Evolutionary conservation across 2,797 vertebrate genomes (phyloP), one percentile per base, ranked within the genome.

Genomic region (Scleropages formosus): DNA sequence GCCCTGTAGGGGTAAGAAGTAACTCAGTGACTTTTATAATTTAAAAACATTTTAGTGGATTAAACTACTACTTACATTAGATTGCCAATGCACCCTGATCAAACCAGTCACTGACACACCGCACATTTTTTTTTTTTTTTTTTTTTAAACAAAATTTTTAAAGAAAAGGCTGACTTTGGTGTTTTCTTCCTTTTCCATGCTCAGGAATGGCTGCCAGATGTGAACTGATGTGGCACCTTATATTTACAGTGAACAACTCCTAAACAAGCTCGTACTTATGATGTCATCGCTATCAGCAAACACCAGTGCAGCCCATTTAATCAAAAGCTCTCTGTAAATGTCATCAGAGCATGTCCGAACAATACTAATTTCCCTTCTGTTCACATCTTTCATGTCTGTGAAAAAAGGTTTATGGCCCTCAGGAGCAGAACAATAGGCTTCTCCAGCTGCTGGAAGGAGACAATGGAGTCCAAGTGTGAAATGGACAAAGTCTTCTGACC

Each of bases 1-100:
- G 74, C 96, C 95, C 98, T 99, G 90, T 39, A n/a, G 51, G 66
- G 6, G 58, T 70, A 70, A 73, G 65, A n/a, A n/a, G n/a, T n/a
- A n/a, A n/a, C n/a, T n/a, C n/a, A n/a, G n/a, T n/a, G n/a, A n/a
- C n/a, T n/a, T n/a, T n/a, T n/a, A n/a, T n/a, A n/a, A n/a, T n/a
- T 31, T 1, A 27, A 24, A 53, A 44, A 68, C 46, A 69, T 10
- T 39, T 39, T 39, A 39, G 31, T 31, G 6, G 39, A 39, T 39
- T n/a, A n/a, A 31, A 39, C 47, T 9, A 20, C 15, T 53, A 69
- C 67, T 69, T 53, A 69, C 47, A 26, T 69, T 69, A 26, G 67
- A 26, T 51, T 69, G 47, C 47, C 47, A 69, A 67, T 69, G 53
- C 47, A 27, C 53, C 67, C 69, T 69, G 46, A 26, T 69, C n/a